These are phyloP conservation scores for Tholera decimalis DNA, from an alignment of 2,888 invertebrate species.

Conservation along the genomic window DNA sequence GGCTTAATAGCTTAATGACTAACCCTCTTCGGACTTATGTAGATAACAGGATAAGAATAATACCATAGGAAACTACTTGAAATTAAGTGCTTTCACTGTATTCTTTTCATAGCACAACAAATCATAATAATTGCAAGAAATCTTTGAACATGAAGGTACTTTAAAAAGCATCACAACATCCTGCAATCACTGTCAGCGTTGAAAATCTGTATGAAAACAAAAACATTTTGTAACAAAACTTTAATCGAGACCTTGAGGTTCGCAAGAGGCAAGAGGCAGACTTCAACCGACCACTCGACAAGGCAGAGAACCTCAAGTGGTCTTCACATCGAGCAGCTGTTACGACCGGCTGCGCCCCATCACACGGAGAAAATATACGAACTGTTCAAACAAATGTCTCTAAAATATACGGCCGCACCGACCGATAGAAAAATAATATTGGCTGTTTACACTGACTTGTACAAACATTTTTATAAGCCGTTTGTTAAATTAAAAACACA, in stretches of 20 bases:
- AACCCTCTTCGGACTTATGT: too few species aligned
- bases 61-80: too few species aligned
- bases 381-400: slow-evolving; percentile 83
- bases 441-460: slow-evolving; percentile 77
- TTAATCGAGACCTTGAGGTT: slow-evolving; percentile 67
- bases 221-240: slow-evolving; percentile 64
- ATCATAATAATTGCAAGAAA: slow-evolving; percentile 6
- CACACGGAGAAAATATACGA: slow-evolving; percentile 79
- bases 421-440: slow-evolving; percentile 73
- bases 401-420: slow-evolving; percentile 68
- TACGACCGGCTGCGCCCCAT: slow-evolving; percentile 81
- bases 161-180: slow-evolving; percentile 28
- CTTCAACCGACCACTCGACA: slow-evolving; percentile 70
- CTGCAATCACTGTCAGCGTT: slow-evolving; percentile 37
- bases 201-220: slow-evolving; percentile 52
- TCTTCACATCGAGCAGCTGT: slow-evolving; percentile 79
- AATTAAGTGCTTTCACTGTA: too few species aligned
- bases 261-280: slow-evolving; percentile 64
- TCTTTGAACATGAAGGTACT: background rate
- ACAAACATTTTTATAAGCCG: slow-evolving; percentile 77
- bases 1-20: too few species aligned
- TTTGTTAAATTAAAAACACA: slow-evolving; percentile 73
- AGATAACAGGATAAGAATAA: too few species aligned
- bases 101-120: background rate
- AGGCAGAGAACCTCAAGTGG: slow-evolving; percentile 72